These are phyloP conservation scores for Polyommatus icarus DNA, from an alignment of 2,888 invertebrate genomes.

Conservation along the genomic window DNA sequence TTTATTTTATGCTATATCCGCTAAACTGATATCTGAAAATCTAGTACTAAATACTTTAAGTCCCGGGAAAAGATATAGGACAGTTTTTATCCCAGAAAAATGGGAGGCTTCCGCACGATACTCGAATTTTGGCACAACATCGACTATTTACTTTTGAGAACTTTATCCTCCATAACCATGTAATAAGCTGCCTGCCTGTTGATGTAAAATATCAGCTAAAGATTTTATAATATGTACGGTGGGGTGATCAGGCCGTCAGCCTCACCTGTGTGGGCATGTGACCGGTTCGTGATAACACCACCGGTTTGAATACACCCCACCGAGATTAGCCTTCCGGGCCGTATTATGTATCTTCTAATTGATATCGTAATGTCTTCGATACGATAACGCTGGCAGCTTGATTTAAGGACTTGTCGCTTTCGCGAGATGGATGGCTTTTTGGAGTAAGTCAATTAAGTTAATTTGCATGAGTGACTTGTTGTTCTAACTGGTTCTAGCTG, in stretches of 20 bases:
- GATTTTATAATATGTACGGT: background rate
- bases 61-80: too few relatives aligned
- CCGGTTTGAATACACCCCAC: background rate
- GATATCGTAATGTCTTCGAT: background rate
- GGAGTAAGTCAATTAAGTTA: background rate
- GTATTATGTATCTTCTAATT: slow-evolving; percentile 1
- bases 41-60: too few relatives aligned
- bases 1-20: too few relatives aligned
- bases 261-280: slow-evolving; percentile 12
- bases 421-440: background rate
- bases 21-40: too few relatives aligned
- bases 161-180: too few relatives aligned
- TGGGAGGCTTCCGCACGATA: too few relatives aligned
- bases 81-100: too few relatives aligned
- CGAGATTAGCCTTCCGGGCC: background rate
- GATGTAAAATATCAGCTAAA: background rate
- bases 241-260: background rate
- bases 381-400: background rate
- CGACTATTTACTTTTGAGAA: too few relatives aligned
- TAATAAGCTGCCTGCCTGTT: too few relatives aligned
- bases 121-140: too few relatives aligned
- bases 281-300: slow-evolving; percentile 6
- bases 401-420: background rate
- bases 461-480: too few relatives aligned
- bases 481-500: too few relatives aligned